Evolutionary conservation across 2,113 vertebrate species (phyloP).

Genomic region (Percina caprodes): DNA sequence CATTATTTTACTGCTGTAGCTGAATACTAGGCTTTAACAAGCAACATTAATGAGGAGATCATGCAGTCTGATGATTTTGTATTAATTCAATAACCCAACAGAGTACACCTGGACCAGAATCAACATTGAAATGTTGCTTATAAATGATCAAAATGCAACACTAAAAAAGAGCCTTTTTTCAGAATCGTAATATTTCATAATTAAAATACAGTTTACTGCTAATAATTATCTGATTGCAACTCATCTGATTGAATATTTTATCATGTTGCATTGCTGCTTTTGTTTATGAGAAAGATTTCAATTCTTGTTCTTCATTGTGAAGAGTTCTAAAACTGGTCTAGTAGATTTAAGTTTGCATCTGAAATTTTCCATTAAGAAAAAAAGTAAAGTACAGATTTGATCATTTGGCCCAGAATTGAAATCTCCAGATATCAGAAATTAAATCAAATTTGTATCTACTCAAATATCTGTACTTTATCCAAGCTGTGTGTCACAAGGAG

Average conservation of each 20-base stretch:
- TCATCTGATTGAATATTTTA: no score
- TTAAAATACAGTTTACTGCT: background rate
- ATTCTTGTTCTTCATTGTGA: background rate
- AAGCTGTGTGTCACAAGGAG: background rate
- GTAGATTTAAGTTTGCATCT: background rate
- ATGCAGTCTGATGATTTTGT: background rate
- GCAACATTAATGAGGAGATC: background rate
- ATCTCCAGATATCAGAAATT: background rate
- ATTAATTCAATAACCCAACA: background rate
- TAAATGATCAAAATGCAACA: background rate
- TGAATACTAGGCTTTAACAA: background rate
- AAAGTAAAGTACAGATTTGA: background rate
- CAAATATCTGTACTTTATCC: constrained; percentile 1
- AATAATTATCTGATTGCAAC: background rate
- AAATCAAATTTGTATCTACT: background rate
- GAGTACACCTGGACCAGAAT: background rate
- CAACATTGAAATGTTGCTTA: background rate
- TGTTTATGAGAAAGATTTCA: background rate
- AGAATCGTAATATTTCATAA: background rate
- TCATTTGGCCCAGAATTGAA: background rate
- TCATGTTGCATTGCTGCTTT: background rate
- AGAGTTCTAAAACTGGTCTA: background rate
- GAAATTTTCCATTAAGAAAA: background rate
- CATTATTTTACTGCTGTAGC: background rate
- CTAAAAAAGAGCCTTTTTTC: background rate